phyloP scores from a whole-genome alignment of 1,140 invertebrate species.

The Holotrichia oblita region DNA sequence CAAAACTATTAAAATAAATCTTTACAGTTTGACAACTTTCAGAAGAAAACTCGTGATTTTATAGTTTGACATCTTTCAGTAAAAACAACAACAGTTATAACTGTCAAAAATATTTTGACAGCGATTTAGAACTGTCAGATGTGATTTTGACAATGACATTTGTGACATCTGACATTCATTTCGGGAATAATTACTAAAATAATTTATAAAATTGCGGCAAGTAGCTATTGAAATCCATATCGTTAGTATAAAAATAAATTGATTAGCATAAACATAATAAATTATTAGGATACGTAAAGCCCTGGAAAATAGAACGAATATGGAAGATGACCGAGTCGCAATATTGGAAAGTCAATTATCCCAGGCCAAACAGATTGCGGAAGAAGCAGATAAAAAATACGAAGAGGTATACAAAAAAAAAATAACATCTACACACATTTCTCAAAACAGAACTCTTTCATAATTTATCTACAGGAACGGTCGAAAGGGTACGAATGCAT shows the following conservation, averaged over 20 bases:
- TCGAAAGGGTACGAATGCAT: neutral
- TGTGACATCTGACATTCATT: no score
- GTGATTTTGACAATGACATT: no score
- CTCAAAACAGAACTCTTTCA: neutral
- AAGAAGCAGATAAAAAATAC: constrained; percentile 99
- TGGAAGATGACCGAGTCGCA: constrained; percentile 97
- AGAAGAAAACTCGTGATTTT: no score
- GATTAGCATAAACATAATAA: constrained; percentile 14
- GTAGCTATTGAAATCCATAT: constrained; percentile 6
- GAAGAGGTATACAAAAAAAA: constrained; percentile 82
- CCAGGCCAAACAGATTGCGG: constrained; percentile 96
- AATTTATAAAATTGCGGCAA: neutral
- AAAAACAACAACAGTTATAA: no score
- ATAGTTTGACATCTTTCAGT: no score
- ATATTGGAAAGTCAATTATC: constrained; percentile 94
- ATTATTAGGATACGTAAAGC: constrained; percentile 93
- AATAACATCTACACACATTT: neutral
- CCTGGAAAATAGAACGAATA: constrained; percentile 97
- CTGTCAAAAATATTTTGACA: no score
- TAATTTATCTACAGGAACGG: neutral
- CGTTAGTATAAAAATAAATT: neutral
- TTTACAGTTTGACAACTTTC: no score
- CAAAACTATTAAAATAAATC: no score
- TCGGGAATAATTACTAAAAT: no score
- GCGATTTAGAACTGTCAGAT: no score